These are phyloP conservation scores for Limosa lapponica DNA, from an alignment of 2,797 vertebrate genomes.

Conservation along the genomic window DNA sequence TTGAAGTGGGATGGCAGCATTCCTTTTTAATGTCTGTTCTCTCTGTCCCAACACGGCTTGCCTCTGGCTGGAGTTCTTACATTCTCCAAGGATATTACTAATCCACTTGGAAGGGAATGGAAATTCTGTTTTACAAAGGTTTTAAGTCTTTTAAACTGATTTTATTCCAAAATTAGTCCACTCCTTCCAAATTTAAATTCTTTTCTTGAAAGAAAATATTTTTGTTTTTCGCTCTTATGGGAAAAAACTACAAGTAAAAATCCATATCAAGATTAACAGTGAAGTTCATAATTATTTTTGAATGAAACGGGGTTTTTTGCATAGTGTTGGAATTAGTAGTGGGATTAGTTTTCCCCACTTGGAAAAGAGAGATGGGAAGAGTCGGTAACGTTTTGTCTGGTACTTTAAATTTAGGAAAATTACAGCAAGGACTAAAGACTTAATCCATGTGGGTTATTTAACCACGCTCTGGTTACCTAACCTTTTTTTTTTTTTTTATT, in stretches of 20 bases:
- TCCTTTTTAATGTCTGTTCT: slow-evolving; percentile 2
- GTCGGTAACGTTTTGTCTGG: background rate
- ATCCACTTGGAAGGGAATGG: slow-evolving; percentile 16
- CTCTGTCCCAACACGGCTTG: background rate
- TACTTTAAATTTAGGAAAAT: background rate
- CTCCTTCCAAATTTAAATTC: slow-evolving; percentile 6
- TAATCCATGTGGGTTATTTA: background rate
- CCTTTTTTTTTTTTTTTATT: background rate
- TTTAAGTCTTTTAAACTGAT: background rate
- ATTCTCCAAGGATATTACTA: slow-evolving; percentile 32
- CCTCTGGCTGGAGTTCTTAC: slow-evolving; percentile 24
- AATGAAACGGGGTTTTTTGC: background rate
- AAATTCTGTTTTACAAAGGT: background rate
- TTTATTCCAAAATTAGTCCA: background rate
- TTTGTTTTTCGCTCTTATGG: background rate
- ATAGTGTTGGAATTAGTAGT: background rate
- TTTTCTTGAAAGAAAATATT: background rate
- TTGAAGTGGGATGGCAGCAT: slow-evolving; percentile 41
- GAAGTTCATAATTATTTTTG: background rate
- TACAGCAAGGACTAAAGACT: background rate
- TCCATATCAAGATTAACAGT: background rate
- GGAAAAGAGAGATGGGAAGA: background rate
- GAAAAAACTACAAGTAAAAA: background rate
- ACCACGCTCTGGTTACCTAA: background rate
- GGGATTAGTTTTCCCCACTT: background rate